phyloP scores from a whole-genome alignment of 1,140 invertebrate species.

The Brachionus paranguensis region DNA sequence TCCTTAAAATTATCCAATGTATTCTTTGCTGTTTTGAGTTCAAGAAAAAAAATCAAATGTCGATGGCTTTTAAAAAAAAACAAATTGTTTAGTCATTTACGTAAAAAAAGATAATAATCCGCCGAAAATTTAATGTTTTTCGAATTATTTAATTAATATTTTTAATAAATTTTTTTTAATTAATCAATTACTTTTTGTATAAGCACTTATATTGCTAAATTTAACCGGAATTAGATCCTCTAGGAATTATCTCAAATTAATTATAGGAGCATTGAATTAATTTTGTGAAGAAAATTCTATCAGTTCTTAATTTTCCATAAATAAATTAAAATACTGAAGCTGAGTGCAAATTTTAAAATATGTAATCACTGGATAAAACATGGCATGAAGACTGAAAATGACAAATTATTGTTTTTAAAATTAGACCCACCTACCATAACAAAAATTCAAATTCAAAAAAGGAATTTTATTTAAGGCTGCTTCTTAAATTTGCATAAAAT shows the following conservation, averaged over 20 bases:
- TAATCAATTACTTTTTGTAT: background rate
- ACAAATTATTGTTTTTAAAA: too few relatives aligned
- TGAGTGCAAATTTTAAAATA: background rate
- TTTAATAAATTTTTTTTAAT: background rate
- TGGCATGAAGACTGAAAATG: too few relatives aligned
- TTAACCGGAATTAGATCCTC: background rate
- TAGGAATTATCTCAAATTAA: background rate
- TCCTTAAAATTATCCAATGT: constrained; percentile 37
- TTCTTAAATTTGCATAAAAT: too few relatives aligned
- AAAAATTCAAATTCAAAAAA: too few relatives aligned
- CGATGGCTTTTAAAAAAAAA: background rate
- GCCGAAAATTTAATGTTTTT: background rate
- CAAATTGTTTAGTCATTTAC: background rate
- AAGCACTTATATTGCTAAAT: background rate
- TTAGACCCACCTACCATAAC: too few relatives aligned
- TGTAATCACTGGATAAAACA: too few relatives aligned
- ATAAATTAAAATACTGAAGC: background rate
- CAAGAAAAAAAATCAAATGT: background rate
- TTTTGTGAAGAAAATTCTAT: background rate
- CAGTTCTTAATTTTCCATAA: too few relatives aligned
- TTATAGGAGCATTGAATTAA: background rate
- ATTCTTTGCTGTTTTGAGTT: constrained; percentile 8
- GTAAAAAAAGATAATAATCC: background rate
- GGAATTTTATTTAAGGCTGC: too few relatives aligned
- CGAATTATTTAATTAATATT: constrained; percentile 1